These are phyloP conservation scores for Tipula unca DNA, from an alignment of 2,888 invertebrate species.

Conservation along the genomic window DNA sequence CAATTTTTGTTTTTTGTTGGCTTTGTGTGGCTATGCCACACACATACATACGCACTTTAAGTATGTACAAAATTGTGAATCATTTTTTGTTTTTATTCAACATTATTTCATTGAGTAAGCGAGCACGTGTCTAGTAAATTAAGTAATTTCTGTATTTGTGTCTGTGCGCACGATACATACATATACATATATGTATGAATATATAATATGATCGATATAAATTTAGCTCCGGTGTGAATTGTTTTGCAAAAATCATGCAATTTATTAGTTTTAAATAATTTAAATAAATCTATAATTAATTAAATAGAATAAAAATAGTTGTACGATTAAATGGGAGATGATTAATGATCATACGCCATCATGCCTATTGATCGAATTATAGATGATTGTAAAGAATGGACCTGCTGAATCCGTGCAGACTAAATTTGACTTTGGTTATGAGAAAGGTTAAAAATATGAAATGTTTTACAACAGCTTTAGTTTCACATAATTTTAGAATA, in stretches of 20 bases:
- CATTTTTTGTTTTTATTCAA: neutral
- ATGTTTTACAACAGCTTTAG: too few relatives aligned
- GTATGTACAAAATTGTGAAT: neutral
- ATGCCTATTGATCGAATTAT: neutral
- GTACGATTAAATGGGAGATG: neutral
- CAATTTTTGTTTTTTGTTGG: neutral
- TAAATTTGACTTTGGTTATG: too few relatives aligned
- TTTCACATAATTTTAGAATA: too few relatives aligned
- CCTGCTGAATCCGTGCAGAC: neutral
- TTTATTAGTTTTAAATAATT: neutral
- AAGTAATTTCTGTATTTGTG: neutral
- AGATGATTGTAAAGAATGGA: neutral
- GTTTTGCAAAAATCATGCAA: neutral
- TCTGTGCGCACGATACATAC: neutral
- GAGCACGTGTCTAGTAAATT: constrained; percentile 8
- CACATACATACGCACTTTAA: neutral
- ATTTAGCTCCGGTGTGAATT: neutral
- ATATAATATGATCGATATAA: neutral
- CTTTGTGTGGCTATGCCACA: neutral
- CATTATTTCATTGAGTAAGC: neutral
- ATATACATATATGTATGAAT: neutral
- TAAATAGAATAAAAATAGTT: neutral
- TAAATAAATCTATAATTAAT: neutral
- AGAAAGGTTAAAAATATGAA: too few relatives aligned
- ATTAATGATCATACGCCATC: too few relatives aligned